Percentiles rank a stretch among this genome's conserved stretches.
phyloP scores from a whole-genome alignment of 1,140 invertebrate species.

The Drosophila lini region DNA sequence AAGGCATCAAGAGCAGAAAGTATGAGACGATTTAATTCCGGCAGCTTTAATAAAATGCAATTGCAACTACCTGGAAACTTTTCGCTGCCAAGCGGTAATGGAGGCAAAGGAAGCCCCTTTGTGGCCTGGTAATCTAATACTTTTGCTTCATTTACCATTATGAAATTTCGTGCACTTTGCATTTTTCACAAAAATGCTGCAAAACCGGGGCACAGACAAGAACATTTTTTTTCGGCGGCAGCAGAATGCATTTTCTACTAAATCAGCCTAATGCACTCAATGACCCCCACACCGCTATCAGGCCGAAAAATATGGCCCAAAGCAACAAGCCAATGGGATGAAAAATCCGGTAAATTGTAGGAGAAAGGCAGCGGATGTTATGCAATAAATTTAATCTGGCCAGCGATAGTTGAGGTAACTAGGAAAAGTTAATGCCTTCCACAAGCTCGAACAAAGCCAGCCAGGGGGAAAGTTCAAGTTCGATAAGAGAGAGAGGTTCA shows the following conservation, averaged over 20 bases:
- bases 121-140: constrained; percentile 66
- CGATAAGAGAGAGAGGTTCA: constrained; percentile 4
- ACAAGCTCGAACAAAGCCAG: constrained; percentile 4
- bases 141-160: constrained; percentile 77
- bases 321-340: constrained; percentile 52
- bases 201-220: constrained; percentile 36
- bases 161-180: constrained; percentile 71
- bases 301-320: constrained; percentile 37
- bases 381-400: constrained; percentile 45
- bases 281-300: constrained; percentile 29
- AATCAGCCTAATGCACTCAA: constrained; percentile 78
- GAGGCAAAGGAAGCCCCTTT: constrained; percentile 28
- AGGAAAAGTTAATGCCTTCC: constrained; percentile 19
- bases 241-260: constrained; percentile 59
- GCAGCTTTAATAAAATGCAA: constrained; percentile 73
- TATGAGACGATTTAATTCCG: constrained; percentile 65
- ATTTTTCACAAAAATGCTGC: constrained; percentile 48
- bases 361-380: constrained; percentile 12
- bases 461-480: constrained; percentile 2
- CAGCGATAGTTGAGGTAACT: constrained; percentile 41
- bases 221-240: constrained; percentile 13
- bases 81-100: constrained; percentile 7
- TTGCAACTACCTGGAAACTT: constrained; percentile 38
- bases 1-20: constrained; percentile 27
- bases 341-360: constrained; percentile 13